Conservation (phyloP, 2,888 invertebrate genomes). For the Lottia scabra region DNA sequence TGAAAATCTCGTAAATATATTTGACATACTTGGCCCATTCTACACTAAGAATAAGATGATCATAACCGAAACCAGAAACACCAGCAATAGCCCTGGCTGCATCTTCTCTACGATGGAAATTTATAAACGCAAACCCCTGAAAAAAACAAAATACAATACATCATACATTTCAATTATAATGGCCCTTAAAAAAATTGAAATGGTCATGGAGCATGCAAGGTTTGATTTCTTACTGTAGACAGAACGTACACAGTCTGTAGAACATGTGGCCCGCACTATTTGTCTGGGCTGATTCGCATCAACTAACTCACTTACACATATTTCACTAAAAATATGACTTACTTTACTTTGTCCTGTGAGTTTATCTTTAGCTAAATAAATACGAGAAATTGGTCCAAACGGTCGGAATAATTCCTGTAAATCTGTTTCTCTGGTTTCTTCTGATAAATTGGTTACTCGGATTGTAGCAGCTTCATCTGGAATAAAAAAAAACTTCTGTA, state of each 20-base stretch:
- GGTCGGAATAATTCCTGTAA: slow-evolving; percentile 94
- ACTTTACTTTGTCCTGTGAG: slow-evolving; percentile 72
- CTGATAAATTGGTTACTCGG: slow-evolving; percentile 96
- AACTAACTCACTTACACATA: no score
- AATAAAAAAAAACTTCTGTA: not conserved
- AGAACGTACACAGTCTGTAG: no score
- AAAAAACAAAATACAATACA: slow-evolving; percentile 69
- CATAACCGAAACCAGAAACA: slow-evolving; percentile 94
- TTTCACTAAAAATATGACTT: not conserved
- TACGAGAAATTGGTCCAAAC: slow-evolving; percentile 92
- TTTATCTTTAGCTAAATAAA: slow-evolving; percentile 94
- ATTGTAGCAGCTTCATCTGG: slow-evolving; percentile 80
- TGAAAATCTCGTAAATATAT: no score
- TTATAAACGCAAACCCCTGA: slow-evolving; percentile 98
- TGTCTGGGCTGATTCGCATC: no score
- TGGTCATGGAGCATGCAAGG: no score
- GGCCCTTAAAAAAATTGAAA: no score
- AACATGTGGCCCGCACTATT: no score
- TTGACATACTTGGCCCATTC: slow-evolving; percentile 90
- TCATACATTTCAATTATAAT: no score
- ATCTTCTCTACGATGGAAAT: slow-evolving; percentile 90
- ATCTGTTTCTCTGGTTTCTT: slow-evolving; percentile 92
- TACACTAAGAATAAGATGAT: slow-evolving; percentile 97
- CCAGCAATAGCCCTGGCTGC: slow-evolving; percentile 91
- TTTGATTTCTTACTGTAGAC: no score